phyloP scores from a whole-genome alignment of 2,888 invertebrate genomes.

The Chesias legatella region DNA sequence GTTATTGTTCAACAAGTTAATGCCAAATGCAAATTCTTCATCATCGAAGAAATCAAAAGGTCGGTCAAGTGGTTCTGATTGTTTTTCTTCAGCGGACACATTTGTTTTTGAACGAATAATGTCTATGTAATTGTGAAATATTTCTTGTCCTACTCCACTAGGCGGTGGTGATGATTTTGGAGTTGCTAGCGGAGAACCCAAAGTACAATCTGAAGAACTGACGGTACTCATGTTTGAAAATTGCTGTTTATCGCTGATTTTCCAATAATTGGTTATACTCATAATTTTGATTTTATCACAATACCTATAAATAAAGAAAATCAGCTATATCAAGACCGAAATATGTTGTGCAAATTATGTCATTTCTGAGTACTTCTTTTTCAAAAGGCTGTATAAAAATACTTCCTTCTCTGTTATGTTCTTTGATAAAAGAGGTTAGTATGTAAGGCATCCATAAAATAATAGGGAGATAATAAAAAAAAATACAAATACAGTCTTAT shows the following conservation, averaged over 20 bases:
- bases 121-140: constrained; percentile 59
- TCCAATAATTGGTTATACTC: constrained; percentile 38
- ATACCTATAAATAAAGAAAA: too few species aligned
- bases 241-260: constrained; percentile 36
- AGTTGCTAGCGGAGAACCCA: constrained; percentile 38
- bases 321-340: too few species aligned
- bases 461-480: too few species aligned
- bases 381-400: too few species aligned
- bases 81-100: constrained; percentile 43
- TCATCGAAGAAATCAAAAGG: constrained; percentile 71
- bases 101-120: constrained; percentile 59
- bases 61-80: constrained; percentile 51
- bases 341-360: too few species aligned
- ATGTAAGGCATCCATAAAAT: too few species aligned
- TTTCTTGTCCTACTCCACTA: constrained; percentile 47
- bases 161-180: constrained; percentile 48
- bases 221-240: constrained; percentile 24
- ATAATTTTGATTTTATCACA: constrained; percentile 9
- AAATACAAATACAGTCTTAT: too few species aligned
- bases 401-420: too few species aligned
- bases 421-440: too few species aligned
- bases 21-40: constrained; percentile 70
- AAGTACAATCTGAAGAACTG: constrained; percentile 43
- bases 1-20: constrained; percentile 67
- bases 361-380: too few species aligned